Base-by-base conservation (phyloP, 2,888 invertebrate species). In the Liodrosophila aerea region DNA sequence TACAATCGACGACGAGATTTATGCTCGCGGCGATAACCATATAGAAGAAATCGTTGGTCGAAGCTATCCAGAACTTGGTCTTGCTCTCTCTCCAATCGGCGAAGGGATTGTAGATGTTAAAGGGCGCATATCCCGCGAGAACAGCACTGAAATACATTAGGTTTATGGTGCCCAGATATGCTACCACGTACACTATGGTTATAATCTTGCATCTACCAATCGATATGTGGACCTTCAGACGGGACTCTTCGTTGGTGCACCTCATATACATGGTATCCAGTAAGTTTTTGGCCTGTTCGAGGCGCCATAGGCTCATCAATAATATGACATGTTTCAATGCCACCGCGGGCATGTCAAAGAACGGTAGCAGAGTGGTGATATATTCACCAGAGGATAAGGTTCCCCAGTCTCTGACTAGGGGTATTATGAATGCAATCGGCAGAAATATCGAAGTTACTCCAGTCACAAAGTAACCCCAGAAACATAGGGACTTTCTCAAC, bases 81-180 rank as follows among this genome's bases (percentile, higher is more conserved):
- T 41, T 29, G 12, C 61, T 36, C 3, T 61, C 15, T 0, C 27
- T 41, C 67, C 61, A 66, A 15, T 66, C 62, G 5, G 61, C 9
- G 8, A 51, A 45, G 1, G 67, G 66, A 29, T 66, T 61, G 1
- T 61, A 66, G 0, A 66, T 15, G 8, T 54, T 66, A 12, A 53
- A 43, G 1, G 66, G 67, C 1, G 44, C 41, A 12, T 29, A 45
- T 2, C 43, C 66, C 0, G 18, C 39, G 3, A 33, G 47, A 3
- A 56, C 12, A 7, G 65, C 37, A 15, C 34, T 36, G 8, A 43
- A n/a, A 0, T 44, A 7, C 5, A 46, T 51, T 4, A 47, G 12
- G 1, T 41, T 43, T 0, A 61, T 61, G 0, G 53, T 45, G 43
- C 51, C 37, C 4, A 47, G 11, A 18, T 66, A 66, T 8, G 50